Conservation (phyloP, 2,797 vertebrate species). For the Hydrocynus forskahlii region DNA sequence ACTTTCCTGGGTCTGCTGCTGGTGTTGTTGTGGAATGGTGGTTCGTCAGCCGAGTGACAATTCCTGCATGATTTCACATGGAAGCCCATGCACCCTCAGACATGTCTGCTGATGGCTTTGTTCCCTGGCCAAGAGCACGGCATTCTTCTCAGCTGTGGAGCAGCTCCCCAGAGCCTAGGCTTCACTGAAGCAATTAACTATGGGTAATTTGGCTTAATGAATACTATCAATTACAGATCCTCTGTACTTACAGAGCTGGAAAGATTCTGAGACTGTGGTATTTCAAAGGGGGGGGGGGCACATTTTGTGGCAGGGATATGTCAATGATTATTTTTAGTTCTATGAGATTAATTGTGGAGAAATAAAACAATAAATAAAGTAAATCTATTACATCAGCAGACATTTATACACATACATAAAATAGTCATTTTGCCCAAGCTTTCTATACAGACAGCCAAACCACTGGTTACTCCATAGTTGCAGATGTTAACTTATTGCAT, state of each 20-base stretch:
- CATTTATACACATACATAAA: slow-evolving; percentile 31
- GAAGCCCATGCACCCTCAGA: slow-evolving; percentile 52
- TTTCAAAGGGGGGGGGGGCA: slow-evolving; percentile 43
- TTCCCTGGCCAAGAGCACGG: slow-evolving; percentile 69
- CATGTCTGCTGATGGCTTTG: slow-evolving; percentile 71
- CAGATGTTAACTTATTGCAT: neutral
- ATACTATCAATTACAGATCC: slow-evolving; percentile 75
- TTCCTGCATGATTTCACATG: slow-evolving; percentile 66
- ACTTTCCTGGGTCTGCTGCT: slow-evolving; percentile 60
- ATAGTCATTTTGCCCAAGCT: neutral
- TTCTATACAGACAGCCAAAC: slow-evolving; percentile 20
- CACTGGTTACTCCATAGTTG: neutral
- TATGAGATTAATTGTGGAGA: slow-evolving; percentile 36
- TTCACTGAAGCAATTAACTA: slow-evolving; percentile 78
- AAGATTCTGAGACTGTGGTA: slow-evolving; percentile 57
- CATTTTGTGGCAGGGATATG: slow-evolving; percentile 22
- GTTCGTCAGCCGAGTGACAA: slow-evolving; percentile 72
- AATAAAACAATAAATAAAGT: slow-evolving; percentile 36
- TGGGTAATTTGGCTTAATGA: slow-evolving; percentile 77
- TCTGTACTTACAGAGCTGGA: slow-evolving; percentile 57
- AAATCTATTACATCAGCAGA: slow-evolving; percentile 25
- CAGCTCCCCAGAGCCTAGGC: slow-evolving; percentile 69
- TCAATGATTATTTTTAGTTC: slow-evolving; percentile 33
- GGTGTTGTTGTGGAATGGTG: slow-evolving; percentile 74
- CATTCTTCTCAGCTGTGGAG: slow-evolving; percentile 69